Evolutionary conservation across 2,888 invertebrate genomes (phyloP).

Genomic region (Argyresthia goedartella): DNA sequence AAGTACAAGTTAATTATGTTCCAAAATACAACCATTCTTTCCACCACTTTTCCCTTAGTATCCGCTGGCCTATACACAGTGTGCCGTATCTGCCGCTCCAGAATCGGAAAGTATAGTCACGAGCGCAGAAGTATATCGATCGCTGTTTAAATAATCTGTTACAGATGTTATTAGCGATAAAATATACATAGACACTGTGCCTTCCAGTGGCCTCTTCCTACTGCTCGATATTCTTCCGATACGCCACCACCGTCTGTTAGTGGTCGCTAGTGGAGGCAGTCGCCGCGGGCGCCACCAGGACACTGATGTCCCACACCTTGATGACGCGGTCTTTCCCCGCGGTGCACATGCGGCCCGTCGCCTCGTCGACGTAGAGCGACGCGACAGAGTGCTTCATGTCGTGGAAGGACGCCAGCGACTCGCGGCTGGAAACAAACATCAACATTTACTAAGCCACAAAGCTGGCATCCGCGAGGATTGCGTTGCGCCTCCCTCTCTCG

Average conservation of each 20-base stretch:
- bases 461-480: not conserved
- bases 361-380: conserved; percentile 90
- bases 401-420: conserved; percentile 94
- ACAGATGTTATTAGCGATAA: too few relatives aligned
- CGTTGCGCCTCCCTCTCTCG: not conserved
- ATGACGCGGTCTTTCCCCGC: conserved; percentile 96
- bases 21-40: too few relatives aligned
- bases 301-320: conserved; percentile 90
- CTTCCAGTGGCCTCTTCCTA: too few relatives aligned
- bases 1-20: too few relatives aligned
- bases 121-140: too few relatives aligned
- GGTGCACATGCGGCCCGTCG: conserved; percentile 88
- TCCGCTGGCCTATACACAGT: too few relatives aligned
- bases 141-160: too few relatives aligned
- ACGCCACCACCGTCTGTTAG: conserved; percentile 20
- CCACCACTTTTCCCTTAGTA: too few relatives aligned
- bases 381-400: conserved; percentile 94
- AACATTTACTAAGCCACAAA: not conserved
- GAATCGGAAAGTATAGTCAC: too few relatives aligned
- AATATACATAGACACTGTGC: too few relatives aligned
- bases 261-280: conserved; percentile 35
- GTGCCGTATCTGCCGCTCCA: too few relatives aligned
- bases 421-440: conserved; percentile 75
- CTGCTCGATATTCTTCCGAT: too few relatives aligned
- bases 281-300: conserved; percentile 64